Percentiles rank a stretch among this genome's conserved stretches.
Evolutionary conservation across 2,113 vertebrate genomes (phyloP).

Genomic region (Reinhardtius hippoglossoides): DNA sequence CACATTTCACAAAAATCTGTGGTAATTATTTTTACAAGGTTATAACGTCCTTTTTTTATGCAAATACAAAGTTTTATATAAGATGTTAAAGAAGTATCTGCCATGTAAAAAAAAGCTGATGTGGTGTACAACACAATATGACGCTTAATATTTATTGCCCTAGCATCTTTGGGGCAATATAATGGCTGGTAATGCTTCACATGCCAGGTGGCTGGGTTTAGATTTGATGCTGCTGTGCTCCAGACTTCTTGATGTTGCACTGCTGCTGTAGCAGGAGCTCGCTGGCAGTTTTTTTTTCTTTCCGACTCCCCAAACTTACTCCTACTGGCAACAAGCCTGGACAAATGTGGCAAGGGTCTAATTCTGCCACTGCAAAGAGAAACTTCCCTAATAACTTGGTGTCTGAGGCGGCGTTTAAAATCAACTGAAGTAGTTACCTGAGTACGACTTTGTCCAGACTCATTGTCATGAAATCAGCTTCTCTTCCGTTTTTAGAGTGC

Average conservation of each 20-base stretch:
- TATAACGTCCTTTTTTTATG: conserved; percentile 4
- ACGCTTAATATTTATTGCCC: conserved; percentile 17
- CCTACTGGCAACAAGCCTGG: conserved; percentile 56
- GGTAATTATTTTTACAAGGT: conserved; percentile 12
- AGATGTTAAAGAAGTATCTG: conserved; percentile 10
- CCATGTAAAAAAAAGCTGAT: conserved; percentile 1
- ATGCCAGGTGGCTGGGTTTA: conserved; percentile 56
- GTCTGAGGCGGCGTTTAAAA: conserved; percentile 28
- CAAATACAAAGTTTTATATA: background rate
- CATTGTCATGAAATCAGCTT: conserved; percentile 11
- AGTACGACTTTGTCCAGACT: conserved; percentile 25
- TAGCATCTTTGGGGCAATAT: conserved; percentile 9
- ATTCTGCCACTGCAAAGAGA: conserved; percentile 41
- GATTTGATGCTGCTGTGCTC: conserved; percentile 57
- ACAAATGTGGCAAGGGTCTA: conserved; percentile 49
- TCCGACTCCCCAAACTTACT: conserved; percentile 49
- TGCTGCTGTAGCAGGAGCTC: conserved; percentile 41
- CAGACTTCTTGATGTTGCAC: conserved; percentile 40
- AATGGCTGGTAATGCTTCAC: conserved; percentile 35
- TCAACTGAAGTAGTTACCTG: conserved; percentile 3
- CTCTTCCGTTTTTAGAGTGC: background rate
- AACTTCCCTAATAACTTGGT: conserved; percentile 13
- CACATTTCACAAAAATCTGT: conserved; percentile 1
- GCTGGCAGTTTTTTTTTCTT: conserved; percentile 40
- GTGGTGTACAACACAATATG: background rate